Evolutionary conservation across 2,113 vertebrate species (phyloP), one percentile per base, ranked within the genome.

Genomic region (Dascyllus trimaculatus): DNA sequence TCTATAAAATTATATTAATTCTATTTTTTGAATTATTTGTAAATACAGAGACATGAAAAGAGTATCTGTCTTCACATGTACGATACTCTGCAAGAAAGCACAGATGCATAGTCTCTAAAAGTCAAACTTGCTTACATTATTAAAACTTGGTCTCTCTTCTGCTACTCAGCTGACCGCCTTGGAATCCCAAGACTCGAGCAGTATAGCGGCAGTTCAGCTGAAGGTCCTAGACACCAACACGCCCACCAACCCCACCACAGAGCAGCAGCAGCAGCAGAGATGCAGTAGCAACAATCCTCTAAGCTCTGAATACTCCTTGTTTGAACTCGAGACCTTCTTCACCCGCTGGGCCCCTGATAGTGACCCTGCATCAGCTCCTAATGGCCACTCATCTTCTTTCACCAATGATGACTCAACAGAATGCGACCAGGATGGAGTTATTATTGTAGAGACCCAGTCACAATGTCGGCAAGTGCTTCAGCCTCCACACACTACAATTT

Each of bases 301-400:
- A 1, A 59, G 61, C 38, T 78, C 80, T 0, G 88, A 93, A 3
- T 92, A 77, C 75, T 85, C 88, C 11, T 59, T 91, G 77, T 92
- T 89, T 70, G 93, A 93, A 4, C 77, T 91, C 21, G 91, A 93
- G 72, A 88, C 82, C 0, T 87, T 92, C 63, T 90, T 93, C 61
- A 88, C 85, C 10, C 84, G 76, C 29, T 93, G 93, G 93, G 82
- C 84, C 46, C 78, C 92, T 1, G 87, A 90, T 4, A 61, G 11
- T 11, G 78, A 81, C 32, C 32, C 75, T 0, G 19, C 10, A 2
- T 1, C 66, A 3, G 19, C 74, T 29, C 38, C 70, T 0, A 25
- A 56, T 13, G 78, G 86, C 17, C 74, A 86, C 3, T 86, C 87
- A 0, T 89, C 81, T 38, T 84, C 88, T 22, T 89, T 90, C 24